phyloP scores from a whole-genome alignment of 2,113 vertebrate species.

The Motacilla tschutschensis region DNA sequence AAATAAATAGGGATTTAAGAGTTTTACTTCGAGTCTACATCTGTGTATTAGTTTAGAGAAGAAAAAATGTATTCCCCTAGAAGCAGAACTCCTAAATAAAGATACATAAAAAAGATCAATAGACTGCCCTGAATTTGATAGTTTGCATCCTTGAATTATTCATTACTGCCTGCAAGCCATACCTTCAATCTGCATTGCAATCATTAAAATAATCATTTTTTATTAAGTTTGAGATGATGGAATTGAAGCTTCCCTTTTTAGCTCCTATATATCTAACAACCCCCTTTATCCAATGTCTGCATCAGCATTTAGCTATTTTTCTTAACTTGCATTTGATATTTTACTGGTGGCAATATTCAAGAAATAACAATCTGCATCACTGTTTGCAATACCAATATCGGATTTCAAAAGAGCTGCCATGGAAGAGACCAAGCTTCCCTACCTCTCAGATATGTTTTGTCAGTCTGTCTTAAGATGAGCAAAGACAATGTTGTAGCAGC shows the following conservation, averaged over 20 bases:
- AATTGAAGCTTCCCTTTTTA: neutral
- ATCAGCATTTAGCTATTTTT: neutral
- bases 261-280: neutral
- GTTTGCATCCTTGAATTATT: slow-evolving; percentile 6
- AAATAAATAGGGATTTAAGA: slow-evolving; percentile 1
- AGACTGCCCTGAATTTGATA: neutral
- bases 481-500: neutral
- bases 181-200: neutral
- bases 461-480: neutral
- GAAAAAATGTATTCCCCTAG: neutral
- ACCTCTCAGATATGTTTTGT: neutral
- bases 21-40: neutral
- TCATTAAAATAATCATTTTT: neutral
- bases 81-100: slow-evolving; percentile 10
- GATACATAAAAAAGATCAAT: neutral
- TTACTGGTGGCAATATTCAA: neutral
- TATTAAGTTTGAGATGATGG: neutral
- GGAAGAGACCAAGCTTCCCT: neutral
- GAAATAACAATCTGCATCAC: neutral
- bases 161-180: neutral
- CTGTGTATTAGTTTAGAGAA: neutral
- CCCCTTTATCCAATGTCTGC: neutral
- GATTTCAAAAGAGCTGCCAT: neutral
- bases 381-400: neutral
- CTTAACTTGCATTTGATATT: neutral